Conservation (phyloP, 2,888 invertebrate species). For the Tenthredo livida region DNA sequence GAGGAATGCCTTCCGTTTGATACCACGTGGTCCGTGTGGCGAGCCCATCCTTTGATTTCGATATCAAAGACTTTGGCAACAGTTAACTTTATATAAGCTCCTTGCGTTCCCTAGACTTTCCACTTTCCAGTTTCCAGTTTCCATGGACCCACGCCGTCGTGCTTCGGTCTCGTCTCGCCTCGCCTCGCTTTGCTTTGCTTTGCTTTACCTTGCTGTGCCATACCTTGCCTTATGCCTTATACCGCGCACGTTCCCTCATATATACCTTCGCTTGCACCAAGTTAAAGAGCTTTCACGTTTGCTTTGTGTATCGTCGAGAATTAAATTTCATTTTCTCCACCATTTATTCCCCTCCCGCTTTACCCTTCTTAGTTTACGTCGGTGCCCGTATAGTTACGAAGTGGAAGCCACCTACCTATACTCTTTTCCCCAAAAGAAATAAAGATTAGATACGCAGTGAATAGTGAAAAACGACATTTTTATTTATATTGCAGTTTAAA, state of each 20-base stretch:
- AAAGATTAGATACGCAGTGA: neutral
- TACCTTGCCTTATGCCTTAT: neutral
- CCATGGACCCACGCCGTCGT: conserved; percentile 16
- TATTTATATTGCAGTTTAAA: neutral
- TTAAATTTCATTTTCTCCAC: conserved; percentile 47
- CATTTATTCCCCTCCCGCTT: neutral
- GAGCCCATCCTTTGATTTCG: conserved; percentile 60
- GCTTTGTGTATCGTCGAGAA: conserved; percentile 45
- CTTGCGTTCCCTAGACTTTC: conserved; percentile 50
- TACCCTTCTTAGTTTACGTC: neutral
- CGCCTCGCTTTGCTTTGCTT: neutral
- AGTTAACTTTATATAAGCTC: conserved; percentile 52
- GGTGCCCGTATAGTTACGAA: neutral
- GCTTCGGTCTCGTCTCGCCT: neutral
- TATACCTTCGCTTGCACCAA: conserved; percentile 27
- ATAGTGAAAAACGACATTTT: neutral
- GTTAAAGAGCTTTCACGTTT: conserved; percentile 50
- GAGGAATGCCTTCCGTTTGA: conserved; percentile 57
- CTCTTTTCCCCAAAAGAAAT: neutral
- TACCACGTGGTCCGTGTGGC: conserved; percentile 59
- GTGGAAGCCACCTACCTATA: neutral
- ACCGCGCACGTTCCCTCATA: conserved; percentile 2
- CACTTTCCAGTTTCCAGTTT: conserved; percentile 43
- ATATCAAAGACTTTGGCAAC: conserved; percentile 63
- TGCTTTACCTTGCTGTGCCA: neutral